phyloP scores from a whole-genome alignment of 2,113 vertebrate species.

The Macrotis lagotis region DNA sequence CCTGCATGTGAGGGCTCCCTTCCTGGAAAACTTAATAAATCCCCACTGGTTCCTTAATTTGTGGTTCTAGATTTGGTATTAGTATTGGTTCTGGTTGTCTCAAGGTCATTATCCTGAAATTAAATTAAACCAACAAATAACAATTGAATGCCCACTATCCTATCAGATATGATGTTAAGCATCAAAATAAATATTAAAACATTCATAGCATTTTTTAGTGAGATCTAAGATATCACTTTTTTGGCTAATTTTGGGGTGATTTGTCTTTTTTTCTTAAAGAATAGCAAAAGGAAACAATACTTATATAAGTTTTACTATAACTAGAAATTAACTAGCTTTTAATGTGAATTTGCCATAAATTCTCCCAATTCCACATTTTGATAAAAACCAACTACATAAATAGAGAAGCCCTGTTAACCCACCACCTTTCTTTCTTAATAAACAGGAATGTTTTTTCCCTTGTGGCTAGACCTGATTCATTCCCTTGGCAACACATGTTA shows the following conservation, averaged over 20 bases:
- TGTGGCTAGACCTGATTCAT: neutral
- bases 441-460: neutral
- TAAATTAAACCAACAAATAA: neutral
- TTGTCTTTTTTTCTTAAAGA: neutral
- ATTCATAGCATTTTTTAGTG: neutral
- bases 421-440: neutral
- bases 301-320: neutral
- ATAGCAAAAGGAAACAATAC: neutral
- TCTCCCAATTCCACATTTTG: neutral
- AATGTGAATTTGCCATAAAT: neutral
- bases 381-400: neutral
- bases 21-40: neutral
- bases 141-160: neutral
- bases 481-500: neutral
- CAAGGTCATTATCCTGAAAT: neutral
- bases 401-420: neutral
- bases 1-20: no score
- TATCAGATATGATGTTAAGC: neutral
- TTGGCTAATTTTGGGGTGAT: rapidly evolving
- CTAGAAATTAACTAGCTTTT: neutral
- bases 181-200: neutral
- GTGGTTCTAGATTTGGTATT: neutral
- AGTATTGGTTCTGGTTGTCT: neutral
- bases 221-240: neutral
- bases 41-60: neutral